Evolutionary conservation across 2,888 invertebrate genomes (phyloP).

Genomic region (Boloria selene): DNA sequence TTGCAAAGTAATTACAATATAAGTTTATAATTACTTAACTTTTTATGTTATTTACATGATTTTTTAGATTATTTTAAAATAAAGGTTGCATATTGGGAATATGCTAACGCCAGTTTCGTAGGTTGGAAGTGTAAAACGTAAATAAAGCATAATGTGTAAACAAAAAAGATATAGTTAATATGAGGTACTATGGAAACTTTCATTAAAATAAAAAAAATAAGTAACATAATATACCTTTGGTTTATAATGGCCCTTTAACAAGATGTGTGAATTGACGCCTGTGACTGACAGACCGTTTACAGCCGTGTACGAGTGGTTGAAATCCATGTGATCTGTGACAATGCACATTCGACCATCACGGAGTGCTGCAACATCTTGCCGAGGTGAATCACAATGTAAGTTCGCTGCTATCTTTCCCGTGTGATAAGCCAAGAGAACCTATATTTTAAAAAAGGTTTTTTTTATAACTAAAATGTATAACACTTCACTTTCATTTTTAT

Average conservation of each 20-base stretch:
- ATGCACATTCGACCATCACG: conserved; percentile 80
- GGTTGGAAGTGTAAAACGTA: no score
- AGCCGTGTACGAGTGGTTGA: conserved; percentile 75
- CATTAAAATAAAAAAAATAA: neutral
- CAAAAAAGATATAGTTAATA: no score
- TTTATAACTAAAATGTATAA: no score
- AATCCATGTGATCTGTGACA: conserved; percentile 79
- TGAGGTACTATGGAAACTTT: no score
- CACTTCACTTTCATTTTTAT: no score
- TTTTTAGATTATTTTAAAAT: no score
- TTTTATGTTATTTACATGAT: no score
- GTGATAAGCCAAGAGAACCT: conserved; percentile 85
- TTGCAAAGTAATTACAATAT: no score
- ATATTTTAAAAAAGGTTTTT: conserved; percentile 39
- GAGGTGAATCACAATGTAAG: conserved; percentile 84
- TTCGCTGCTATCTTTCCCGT: conserved; percentile 86
- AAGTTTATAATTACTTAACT: no score
- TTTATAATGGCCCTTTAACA: conserved; percentile 60
- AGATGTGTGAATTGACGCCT: conserved; percentile 61
- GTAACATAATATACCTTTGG: conserved; percentile 50
- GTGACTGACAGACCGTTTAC: conserved; percentile 62
- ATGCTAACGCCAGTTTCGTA: no score
- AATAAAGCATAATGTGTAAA: no score
- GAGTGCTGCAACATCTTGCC: conserved; percentile 74
- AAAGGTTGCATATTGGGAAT: no score